Conservation (phyloP, 2,113 vertebrate genomes). For the Natator depressus region DNA sequence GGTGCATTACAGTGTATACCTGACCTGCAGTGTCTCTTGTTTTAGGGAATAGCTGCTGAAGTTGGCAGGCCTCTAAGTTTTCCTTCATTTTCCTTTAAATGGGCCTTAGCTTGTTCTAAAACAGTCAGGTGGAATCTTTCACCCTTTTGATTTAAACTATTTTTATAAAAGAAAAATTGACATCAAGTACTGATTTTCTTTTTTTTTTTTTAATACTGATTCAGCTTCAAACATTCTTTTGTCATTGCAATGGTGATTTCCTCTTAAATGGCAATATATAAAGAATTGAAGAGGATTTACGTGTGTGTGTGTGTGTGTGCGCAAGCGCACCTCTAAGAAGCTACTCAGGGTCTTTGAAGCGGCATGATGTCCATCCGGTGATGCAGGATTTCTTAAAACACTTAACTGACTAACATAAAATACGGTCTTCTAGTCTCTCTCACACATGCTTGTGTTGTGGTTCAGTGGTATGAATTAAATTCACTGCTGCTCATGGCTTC, state of each 20-base stretch:
- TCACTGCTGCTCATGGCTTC: background rate
- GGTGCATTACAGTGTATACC: accelerated
- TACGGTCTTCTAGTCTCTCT: background rate
- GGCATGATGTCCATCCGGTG: background rate
- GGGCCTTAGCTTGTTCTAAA: background rate
- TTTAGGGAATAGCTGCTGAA: background rate
- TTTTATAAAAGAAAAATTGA: background rate
- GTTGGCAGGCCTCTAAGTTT: background rate
- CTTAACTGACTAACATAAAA: background rate
- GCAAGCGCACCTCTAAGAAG: background rate
- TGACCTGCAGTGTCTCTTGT: background rate
- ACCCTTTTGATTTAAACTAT: background rate
- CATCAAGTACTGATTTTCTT: background rate
- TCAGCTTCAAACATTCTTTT: background rate
- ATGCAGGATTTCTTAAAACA: background rate
- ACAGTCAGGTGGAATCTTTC: background rate
- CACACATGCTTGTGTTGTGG: background rate
- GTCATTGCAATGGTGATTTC: background rate
- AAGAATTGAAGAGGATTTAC: background rate
- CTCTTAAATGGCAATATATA: background rate
- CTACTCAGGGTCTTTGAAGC: background rate
- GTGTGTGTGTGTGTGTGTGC: too few species aligned
- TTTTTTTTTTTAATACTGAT: background rate
- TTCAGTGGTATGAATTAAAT: background rate
- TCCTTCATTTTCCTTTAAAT: background rate